Base-by-base conservation (phyloP, 2,113 vertebrate genomes). In the Corythoichthys haematopterus region DNA sequence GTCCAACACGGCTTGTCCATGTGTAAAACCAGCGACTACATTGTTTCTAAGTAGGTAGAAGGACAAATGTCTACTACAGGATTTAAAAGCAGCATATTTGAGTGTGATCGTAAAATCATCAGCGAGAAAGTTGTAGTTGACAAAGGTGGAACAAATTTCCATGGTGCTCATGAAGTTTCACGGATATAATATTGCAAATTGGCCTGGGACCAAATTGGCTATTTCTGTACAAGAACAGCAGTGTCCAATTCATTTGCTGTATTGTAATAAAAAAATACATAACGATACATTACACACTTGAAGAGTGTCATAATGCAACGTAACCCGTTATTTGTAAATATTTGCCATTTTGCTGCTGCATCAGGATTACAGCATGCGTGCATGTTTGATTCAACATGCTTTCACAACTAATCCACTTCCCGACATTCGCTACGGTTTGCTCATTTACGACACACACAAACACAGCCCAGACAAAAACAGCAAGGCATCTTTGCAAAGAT, bases 401-500 rank as follows among this genome's bases (percentile, higher is more conserved):
- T 56, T 48, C 52, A 12, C 45, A 69, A 71, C 13, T 73, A 40
- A 74, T 66, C 50, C 62, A 11, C 64, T 71, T 50, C 35, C 20
- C 45, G 28, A 82, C 72, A 77, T 66, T 83, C 76, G 76, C 65
- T 12, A 11, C 20, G 20, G 48, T 46, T 36, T 75, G 47, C 53
- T 65, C 64, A 58, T 33, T 75, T 28, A 60, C 74, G 58, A 20
- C 64, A 43, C 36, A 48, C 16, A 59, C 9, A 78, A 13, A 1
- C 40, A 43, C 40, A 63, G 66, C 51, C 9, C 45, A 47, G 40
- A 69, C 58, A 65, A 67, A 50, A 75, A 79, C 64, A 77, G 72
- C 58, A 66, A 77, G 74, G 63, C 66, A 79, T 55, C 71, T n/a
- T 69, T 43, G 60, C 59, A 69, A 14, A 69, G n/a, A 70, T 64